A percentile compares a stretch with the other conserved stretches of the same genome.
These are phyloP conservation scores for Contarinia nasturtii DNA, from an alignment of 1,140 invertebrate species.

Conservation along the genomic window DNA sequence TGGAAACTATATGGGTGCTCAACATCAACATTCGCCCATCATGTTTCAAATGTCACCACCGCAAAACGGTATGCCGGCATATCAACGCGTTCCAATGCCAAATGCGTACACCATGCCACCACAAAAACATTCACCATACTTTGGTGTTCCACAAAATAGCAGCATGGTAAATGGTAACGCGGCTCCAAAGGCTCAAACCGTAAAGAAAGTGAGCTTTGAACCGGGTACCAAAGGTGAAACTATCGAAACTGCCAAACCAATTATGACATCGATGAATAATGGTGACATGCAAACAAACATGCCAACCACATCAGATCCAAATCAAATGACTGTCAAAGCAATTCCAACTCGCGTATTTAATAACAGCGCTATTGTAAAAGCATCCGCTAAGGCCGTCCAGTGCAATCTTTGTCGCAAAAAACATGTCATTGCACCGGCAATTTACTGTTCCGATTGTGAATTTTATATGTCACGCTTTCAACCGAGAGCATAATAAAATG, in stretches of 20 bases:
- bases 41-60: slow-evolving; percentile 10
- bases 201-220: slow-evolving; percentile 48
- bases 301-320: slow-evolving; percentile 7
- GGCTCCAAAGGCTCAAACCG: slow-evolving; percentile 30
- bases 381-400: slow-evolving; percentile 27
- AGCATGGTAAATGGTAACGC: slow-evolving; percentile 21
- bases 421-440: slow-evolving; percentile 44
- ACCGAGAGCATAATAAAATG: slow-evolving; percentile 19
- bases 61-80: slow-evolving; percentile 26
- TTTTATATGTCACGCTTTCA: slow-evolving; percentile 79
- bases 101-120: slow-evolving; percentile 17
- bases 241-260: slow-evolving; percentile 26
- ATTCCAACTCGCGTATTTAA: slow-evolving; percentile 21
- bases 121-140: background rate
- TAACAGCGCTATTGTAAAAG: slow-evolving; percentile 23
- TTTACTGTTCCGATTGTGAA: slow-evolving; percentile 76
- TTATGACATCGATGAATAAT: slow-evolving; percentile 18
- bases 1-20: background rate
- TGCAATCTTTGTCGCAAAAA: slow-evolving; percentile 77
- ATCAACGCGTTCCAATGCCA: slow-evolving; percentile 32
- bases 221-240: slow-evolving; percentile 39
- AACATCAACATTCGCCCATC: slow-evolving; percentile 17
- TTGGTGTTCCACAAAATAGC: slow-evolving; percentile 5
- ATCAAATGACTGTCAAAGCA: slow-evolving; percentile 14
- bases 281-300: slow-evolving; percentile 8